Conservation (phyloP, 2,113 vertebrate species). For the Grallaria varia region DNA sequence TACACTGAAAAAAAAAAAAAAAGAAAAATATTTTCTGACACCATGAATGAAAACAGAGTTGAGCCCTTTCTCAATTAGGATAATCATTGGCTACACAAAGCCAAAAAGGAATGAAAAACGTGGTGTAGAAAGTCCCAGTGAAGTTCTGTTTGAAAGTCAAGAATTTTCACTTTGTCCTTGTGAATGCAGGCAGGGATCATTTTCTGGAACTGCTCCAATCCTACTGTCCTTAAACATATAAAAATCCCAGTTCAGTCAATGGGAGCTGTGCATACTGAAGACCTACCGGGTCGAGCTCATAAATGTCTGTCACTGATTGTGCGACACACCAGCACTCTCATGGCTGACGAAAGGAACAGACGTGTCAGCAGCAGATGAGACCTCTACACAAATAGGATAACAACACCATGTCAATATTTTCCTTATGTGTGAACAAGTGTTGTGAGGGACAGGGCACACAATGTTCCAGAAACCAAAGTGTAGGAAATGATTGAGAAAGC, state of each 20-base stretch:
- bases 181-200: background rate
- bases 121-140: background rate
- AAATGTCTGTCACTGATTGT: background rate
- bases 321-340: background rate
- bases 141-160: background rate
- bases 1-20: background rate
- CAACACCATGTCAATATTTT: background rate
- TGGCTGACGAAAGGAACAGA: background rate
- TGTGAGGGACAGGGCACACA: background rate
- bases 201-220: background rate
- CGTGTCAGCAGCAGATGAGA: background rate
- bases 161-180: background rate
- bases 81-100: background rate
- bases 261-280: background rate
- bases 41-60: background rate
- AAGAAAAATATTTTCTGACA: background rate
- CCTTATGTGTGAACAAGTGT: background rate
- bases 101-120: background rate
- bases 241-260: slow-evolving; percentile 16
- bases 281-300: background rate
- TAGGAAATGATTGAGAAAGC: background rate
- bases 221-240: background rate
- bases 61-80: background rate
- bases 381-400: slow-evolving; percentile 6
- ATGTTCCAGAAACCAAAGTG: background rate